phyloP scores from a whole-genome alignment of 2,113 vertebrate genomes.

The Phoxinus phoxinus region DNA sequence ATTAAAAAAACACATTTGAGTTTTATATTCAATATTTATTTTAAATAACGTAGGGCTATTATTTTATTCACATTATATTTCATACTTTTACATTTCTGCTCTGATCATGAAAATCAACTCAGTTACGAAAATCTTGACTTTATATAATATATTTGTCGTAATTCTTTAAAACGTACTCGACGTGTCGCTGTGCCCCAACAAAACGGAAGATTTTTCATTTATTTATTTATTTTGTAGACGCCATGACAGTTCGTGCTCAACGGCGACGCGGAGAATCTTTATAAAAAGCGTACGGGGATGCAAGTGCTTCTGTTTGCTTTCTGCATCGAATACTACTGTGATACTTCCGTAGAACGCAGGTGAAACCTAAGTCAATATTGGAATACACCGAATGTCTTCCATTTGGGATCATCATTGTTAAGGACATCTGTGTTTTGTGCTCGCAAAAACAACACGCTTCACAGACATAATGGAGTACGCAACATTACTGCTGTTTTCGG shows the following conservation, averaged over 20 bases:
- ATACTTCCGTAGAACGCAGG: neutral
- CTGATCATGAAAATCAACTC: slow-evolving; percentile 59
- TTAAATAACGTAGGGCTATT: neutral
- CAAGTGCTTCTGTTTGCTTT: neutral
- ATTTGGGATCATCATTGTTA: neutral
- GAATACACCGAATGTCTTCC: neutral
- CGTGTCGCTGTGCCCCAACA: slow-evolving; percentile 23
- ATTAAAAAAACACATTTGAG: slow-evolving; percentile 66
- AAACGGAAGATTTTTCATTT: neutral
- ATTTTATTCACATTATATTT: neutral
- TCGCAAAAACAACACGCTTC: neutral
- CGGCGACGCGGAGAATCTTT: neutral
- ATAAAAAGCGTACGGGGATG: neutral
- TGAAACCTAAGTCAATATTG: neutral
- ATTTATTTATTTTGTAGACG: slow-evolving; percentile 16
- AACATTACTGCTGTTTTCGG: slow-evolving; percentile 8
- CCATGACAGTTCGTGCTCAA: neutral
- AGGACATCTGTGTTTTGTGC: neutral
- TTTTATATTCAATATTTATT: neutral
- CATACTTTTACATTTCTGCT: neutral
- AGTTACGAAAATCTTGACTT: slow-evolving; percentile 56
- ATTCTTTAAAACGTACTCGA: slow-evolving; percentile 37
- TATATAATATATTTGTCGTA: slow-evolving; percentile 62
- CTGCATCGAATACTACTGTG: neutral
- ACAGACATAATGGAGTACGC: neutral